Evolutionary conservation across 2,888 invertebrate species (phyloP).

Genomic region (Leptarthrus brevirostris): DNA sequence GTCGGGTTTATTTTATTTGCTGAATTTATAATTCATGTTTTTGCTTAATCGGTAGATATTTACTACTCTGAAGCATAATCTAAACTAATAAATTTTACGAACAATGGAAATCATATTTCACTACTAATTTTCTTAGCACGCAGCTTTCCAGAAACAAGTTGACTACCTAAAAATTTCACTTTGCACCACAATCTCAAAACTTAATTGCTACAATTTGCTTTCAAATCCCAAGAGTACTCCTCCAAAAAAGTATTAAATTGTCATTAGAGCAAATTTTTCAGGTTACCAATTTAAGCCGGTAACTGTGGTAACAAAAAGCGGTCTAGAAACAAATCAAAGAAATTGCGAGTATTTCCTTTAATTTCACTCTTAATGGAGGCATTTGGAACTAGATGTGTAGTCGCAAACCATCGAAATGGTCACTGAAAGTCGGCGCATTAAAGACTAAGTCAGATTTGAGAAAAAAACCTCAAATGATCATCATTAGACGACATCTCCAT

Average conservation of each 20-base stretch:
- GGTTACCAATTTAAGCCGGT: conserved; percentile 11
- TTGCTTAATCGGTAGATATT: not conserved
- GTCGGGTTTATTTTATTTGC: conserved; percentile 27
- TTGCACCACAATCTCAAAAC: not conserved
- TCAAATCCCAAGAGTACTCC: not conserved
- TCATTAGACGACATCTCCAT: conserved; percentile 50
- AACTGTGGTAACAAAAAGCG: conserved; percentile 1
- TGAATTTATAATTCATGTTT: not conserved
- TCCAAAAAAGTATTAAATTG: conserved; percentile 21
- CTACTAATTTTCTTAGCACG: too few species aligned
- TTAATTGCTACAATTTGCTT: not conserved
- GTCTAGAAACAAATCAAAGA: conserved; percentile 31
- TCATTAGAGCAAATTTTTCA: conserved; percentile 29
- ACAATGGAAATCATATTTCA: too few species aligned
- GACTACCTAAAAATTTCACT: not conserved
- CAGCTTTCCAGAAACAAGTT: too few species aligned
- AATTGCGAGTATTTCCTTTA: conserved; percentile 45
- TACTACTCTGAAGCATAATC: too few species aligned
- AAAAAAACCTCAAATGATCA: conserved; percentile 46
- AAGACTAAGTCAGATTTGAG: not conserved
- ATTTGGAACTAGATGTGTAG: conserved; percentile 1
- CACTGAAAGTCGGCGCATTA: conserved; percentile 20
- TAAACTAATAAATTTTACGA: too few species aligned
- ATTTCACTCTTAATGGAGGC: conserved; percentile 44
- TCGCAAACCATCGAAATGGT: not conserved